Conservation (phyloP, 2,888 invertebrate genomes). For the Troilus luridus region DNA sequence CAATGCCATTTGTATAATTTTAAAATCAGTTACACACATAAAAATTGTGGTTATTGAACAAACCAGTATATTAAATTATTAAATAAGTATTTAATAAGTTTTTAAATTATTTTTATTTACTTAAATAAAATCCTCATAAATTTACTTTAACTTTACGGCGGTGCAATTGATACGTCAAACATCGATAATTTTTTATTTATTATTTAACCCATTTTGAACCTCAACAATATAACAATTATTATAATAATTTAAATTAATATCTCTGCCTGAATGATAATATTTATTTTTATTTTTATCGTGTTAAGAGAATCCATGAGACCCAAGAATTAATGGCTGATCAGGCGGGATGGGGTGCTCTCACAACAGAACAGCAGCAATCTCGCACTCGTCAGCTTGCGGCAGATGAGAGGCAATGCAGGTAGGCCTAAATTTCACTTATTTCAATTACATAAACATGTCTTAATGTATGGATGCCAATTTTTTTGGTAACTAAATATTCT, state of each 20-base stretch:
- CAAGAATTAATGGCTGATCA: conserved; percentile 86
- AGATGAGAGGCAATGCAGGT: conserved; percentile 86
- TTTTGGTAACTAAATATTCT: not conserved
- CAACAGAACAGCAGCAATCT: conserved; percentile 80
- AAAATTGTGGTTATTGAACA: no score
- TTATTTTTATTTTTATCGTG: not conserved
- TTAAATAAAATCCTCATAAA: no score
- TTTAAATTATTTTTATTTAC: no score
- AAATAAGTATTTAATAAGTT: no score
- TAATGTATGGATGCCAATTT: not conserved
- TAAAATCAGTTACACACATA: no score
- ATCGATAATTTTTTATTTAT: no score
- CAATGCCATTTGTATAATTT: no score
- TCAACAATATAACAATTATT: conserved; percentile 13
- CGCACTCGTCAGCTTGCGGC: conserved; percentile 84
- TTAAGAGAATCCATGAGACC: conserved; percentile 76
- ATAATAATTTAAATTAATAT: not conserved
- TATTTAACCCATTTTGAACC: no score
- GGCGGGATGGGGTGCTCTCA: conserved; percentile 77
- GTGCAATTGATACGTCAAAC: no score
- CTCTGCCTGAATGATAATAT: not conserved
- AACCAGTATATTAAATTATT: no score
- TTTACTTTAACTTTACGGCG: no score
- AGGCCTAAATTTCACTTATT: not conserved
- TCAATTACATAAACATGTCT: not conserved